phyloP scores from a whole-genome alignment of 2,888 invertebrate genomes.

The Imbricaverruca yamaguchii region DNA sequence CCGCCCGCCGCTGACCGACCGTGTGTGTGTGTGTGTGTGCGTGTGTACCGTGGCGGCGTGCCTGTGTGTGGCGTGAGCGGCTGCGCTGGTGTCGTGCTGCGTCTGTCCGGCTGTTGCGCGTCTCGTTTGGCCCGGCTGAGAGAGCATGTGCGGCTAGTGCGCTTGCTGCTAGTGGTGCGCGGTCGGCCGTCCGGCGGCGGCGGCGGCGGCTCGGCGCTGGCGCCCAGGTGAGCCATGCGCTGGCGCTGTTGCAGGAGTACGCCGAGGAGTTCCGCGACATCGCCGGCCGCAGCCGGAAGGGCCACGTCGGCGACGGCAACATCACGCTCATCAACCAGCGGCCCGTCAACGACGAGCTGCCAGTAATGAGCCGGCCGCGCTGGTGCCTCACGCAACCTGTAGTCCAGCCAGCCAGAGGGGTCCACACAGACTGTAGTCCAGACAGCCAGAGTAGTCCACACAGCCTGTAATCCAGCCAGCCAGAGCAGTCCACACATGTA shows the following conservation, averaged over 20 bases:
- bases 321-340: constrained; percentile 93
- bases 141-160: too few species aligned
- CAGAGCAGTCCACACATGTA: too few species aligned
- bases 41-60: neutral
- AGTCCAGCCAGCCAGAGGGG: too few species aligned
- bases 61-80: neutral
- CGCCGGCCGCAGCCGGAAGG: constrained; percentile 57
- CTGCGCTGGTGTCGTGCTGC: neutral
- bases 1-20: neutral
- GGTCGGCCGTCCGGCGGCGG: too few species aligned
- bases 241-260: constrained; percentile 66
- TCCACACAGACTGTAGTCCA: too few species aligned
- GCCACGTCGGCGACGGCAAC: constrained; percentile 80
- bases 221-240: neutral
- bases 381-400: too few species aligned
- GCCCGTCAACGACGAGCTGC: constrained; percentile 79
- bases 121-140: neutral
- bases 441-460: too few species aligned
- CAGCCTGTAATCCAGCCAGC: too few species aligned
- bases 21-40: neutral
- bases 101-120: neutral
- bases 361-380: constrained; percentile 58
- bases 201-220: too few species aligned
- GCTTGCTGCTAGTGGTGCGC: too few species aligned
- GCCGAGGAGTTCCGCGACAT: constrained; percentile 95